Base-by-base conservation (phyloP, 2,113 vertebrate species). In the Neolamprologus devosi region DNA sequence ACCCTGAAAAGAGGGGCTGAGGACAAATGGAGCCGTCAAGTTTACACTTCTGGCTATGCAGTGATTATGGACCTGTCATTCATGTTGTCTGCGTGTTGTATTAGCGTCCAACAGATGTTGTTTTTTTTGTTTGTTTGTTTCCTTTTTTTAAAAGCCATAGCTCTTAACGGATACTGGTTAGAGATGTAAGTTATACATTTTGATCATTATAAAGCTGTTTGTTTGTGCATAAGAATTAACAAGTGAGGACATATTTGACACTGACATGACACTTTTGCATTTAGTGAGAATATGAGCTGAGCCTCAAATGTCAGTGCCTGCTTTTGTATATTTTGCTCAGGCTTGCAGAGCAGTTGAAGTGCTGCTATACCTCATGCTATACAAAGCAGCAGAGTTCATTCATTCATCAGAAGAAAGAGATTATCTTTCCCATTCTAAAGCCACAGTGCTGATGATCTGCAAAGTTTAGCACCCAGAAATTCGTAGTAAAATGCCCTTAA, bases 381-480 rank as follows among this genome's bases (percentile, higher is more conserved):
- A 89, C 85, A 89, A 49, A 88, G 90, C 90, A 92, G 93, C 87
- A 85, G 70, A 57, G 80, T 90, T 83, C 84, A 26, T 54, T 37
- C 57, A 60, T 84, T 93, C 81, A 33, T 81, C 26, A 70, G 57
- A 81, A 89, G 58, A 85, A 83, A 85, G 70, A 37, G 19, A 84
- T 84, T 5, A 28, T 83, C 58, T 85, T 60, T 87, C 51, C 75
- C 63, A 88, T 84, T 40, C 65, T 84, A 68, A 95, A 93, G 92
- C 91, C 91, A 92, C 87, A 94, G 94, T 89, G 95, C 95, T 97
- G 96, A 96, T 91, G 85, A 94, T 92, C 85, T 90, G 83, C 89
- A 90, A 93, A 85, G 58, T 85, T 92, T 85, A 63, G 70, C 73
- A 19, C 85, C 90, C 53, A 87, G 86, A 91, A 78, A 78, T 78